Percentiles rank a stretch among this genome's conserved stretches.
phyloP scores from a whole-genome alignment of 2,113 vertebrate species.

The Saguinus midas region DNA sequence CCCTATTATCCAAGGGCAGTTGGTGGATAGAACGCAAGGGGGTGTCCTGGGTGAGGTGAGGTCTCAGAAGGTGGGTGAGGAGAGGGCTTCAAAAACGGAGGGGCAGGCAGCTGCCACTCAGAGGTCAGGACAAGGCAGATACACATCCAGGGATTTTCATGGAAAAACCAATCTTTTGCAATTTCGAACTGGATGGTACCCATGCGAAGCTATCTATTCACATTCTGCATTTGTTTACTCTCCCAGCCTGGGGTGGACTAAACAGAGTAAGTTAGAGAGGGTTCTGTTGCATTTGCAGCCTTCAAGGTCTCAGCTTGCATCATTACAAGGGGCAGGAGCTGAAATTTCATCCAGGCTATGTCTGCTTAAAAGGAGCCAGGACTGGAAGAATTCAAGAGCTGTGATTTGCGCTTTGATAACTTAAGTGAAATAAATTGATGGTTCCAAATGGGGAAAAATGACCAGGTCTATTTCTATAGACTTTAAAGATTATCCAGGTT shows the following conservation, averaged over 20 bases:
- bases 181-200: background rate
- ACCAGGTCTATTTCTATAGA: background rate
- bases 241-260: background rate
- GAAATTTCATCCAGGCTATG: background rate
- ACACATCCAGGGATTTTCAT: rapidly evolving
- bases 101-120: rapidly evolving
- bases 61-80: no score
- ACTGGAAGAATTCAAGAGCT: background rate
- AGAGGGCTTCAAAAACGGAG: background rate
- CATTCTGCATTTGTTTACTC: background rate
- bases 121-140: background rate
- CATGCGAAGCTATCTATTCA: background rate
- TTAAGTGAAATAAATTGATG: slow-evolving; percentile 1
- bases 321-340: background rate
- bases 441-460: background rate
- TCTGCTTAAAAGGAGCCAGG: background rate
- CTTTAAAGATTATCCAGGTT: background rate
- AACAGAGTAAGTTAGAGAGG: background rate
- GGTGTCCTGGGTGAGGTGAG: background rate
- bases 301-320: background rate
- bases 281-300: background rate
- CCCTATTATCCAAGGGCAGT: background rate
- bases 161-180: rapidly evolving
- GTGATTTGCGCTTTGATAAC: background rate
- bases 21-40: no score